phyloP scores from a whole-genome alignment of 2,888 invertebrate genomes.

The Taphrorychus bicolor region DNA sequence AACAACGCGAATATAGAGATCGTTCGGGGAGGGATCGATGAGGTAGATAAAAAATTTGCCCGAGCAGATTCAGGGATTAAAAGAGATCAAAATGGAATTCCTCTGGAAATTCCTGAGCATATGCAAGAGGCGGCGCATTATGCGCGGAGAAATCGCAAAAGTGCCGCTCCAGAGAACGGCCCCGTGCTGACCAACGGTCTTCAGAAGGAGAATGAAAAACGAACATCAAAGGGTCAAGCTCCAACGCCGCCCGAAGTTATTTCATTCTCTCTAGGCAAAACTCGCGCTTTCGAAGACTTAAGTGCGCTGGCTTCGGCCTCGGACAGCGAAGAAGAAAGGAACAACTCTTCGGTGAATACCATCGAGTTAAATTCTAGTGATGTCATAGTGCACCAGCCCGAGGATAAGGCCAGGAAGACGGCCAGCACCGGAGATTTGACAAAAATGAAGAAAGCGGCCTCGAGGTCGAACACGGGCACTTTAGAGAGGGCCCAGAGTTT shows the following conservation, averaged over 20 bases:
- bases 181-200: slow-evolving; percentile 43
- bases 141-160: slow-evolving; percentile 72
- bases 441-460: slow-evolving; percentile 64
- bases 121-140: slow-evolving; percentile 77
- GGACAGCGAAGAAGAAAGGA: slow-evolving; percentile 62
- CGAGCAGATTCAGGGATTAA: slow-evolving; percentile 67
- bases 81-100: slow-evolving; percentile 68
- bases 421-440: slow-evolving; percentile 82
- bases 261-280: slow-evolving; percentile 13
- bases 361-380: slow-evolving; percentile 78
- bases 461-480: slow-evolving; percentile 62
- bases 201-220: slow-evolving; percentile 60
- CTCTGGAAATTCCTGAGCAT: slow-evolving; percentile 74
- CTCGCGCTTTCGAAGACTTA: slow-evolving; percentile 31
- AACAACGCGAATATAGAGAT: slow-evolving; percentile 58
- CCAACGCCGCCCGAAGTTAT: slow-evolving; percentile 68
- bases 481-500: slow-evolving; percentile 82
- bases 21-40: slow-evolving; percentile 56
- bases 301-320: slow-evolving; percentile 23
- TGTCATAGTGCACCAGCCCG: slow-evolving; percentile 76
- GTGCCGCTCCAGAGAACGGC: slow-evolving; percentile 44
- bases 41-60: slow-evolving; percentile 62
- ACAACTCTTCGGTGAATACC: slow-evolving; percentile 64
- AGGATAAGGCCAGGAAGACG: slow-evolving; percentile 71
- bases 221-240: slow-evolving; percentile 75